Base-by-base conservation (phyloP, 2,797 vertebrate species). In the Denticeps clupeoides region DNA sequence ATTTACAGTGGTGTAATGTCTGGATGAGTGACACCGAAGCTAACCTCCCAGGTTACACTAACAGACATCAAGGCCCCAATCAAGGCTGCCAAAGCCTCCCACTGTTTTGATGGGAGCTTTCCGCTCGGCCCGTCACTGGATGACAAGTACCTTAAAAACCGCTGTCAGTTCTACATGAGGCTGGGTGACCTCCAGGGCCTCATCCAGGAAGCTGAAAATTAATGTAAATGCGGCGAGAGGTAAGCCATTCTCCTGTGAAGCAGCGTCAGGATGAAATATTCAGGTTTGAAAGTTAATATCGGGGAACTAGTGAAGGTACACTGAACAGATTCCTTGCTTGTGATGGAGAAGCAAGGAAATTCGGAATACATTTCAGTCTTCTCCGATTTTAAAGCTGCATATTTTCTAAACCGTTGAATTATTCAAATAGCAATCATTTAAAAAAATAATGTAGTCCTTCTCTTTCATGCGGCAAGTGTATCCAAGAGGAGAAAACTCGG, bases 131-230 rank as follows among this genome's bases (percentile, higher is more conserved):
- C 41, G n/a, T 70, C 63, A 60, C 63, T 73, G 61, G 75, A 73
- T 74, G 80, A 79, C 79, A 77, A 68, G 64, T 62, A 65, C 65
- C 72, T 69, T 74, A 63, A 74, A 75, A 76, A 73, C 58, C 49
- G 61, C 69, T 72, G 71, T 73, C 68, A 74, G 77, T 72, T 73
- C 51, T 64, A 74, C 70, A 76, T 60, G 65, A 70, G 44, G 23
- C 48, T 22, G 42, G 29, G 32, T 69, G 74, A 79, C 74, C 68
- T 65, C 57, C 44, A 47, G 56, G 52, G 64, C 56, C 62, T 66
- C 56, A 53, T 68, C 56, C 53, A 48, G 40, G 54, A 70, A 64
- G 70, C 66, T 60, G 56, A 63, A 65, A 68, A 68, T 63, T 60
- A 71, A 73, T 73, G 68, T 73, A 69, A 73, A 73, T 73, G 61